Conservation (phyloP, 2,113 vertebrate species). For the Grantiella picta region DNA sequence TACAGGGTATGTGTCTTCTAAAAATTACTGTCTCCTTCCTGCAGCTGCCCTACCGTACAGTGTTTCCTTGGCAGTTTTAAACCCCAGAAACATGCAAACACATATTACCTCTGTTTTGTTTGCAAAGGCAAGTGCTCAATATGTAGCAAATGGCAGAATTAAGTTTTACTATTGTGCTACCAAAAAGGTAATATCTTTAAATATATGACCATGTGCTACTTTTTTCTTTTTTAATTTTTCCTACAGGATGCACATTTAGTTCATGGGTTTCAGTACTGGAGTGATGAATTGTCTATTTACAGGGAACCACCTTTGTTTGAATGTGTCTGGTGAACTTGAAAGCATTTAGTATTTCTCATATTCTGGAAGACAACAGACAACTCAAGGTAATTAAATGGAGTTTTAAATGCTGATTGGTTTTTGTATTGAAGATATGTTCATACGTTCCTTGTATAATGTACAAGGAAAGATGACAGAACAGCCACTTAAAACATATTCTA, state of each 20-base stretch:
- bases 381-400: neutral
- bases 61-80: neutral
- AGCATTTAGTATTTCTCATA: neutral
- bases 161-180: neutral
- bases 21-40: neutral
- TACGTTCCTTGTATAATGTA: conserved; percentile 71
- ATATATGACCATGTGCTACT: fast-evolving
- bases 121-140: neutral
- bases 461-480: conserved; percentile 26
- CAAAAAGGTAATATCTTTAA: neutral
- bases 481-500: conserved; percentile 40
- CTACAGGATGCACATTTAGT: neutral
- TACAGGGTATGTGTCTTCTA: neutral
- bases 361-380: neutral
- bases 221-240: neutral
- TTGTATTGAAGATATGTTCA: conserved; percentile 39
- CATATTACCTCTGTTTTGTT: neutral
- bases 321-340: neutral
- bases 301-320: neutral
- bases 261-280: neutral
- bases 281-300: neutral
- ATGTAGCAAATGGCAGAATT: neutral
- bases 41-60: fast-evolving
- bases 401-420: neutral
- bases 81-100: neutral